These are phyloP conservation scores for Anguilla japonica DNA, from an alignment of 2,113 vertebrate species.

Conservation along the genomic window DNA sequence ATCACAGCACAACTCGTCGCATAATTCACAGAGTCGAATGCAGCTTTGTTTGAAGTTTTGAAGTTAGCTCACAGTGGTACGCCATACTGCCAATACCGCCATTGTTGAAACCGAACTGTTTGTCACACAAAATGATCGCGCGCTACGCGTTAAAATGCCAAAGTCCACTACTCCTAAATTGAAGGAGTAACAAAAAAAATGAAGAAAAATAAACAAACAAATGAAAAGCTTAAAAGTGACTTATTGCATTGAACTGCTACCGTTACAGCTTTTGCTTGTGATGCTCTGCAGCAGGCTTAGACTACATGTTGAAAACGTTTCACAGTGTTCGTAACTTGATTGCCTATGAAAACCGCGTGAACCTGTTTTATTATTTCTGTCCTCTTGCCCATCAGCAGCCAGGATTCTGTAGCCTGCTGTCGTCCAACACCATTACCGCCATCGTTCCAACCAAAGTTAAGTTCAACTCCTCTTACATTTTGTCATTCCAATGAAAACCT, in stretches of 20 bases:
- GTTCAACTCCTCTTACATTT: neutral
- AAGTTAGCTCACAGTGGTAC: neutral
- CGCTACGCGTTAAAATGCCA: neutral
- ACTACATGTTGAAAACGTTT: neutral
- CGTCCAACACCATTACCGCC: neutral
- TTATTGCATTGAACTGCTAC: conserved; percentile 21
- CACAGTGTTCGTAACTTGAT: neutral
- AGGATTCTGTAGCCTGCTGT: neutral
- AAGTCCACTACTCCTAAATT: neutral
- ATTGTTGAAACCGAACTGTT: neutral
- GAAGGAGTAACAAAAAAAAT: neutral
- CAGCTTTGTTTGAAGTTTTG: conserved; percentile 2
- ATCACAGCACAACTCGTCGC: neutral
- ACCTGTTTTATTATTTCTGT: neutral
- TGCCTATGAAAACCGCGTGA: neutral
- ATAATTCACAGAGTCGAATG: neutral
- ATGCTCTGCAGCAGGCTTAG: neutral
- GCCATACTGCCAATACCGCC: neutral
- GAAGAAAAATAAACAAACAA: neutral
- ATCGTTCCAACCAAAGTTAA: neutral
- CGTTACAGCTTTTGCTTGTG: neutral
- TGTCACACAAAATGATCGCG: neutral
- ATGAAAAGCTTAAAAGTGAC: neutral
- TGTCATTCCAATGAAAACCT: neutral
- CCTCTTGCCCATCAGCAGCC: neutral